These are phyloP conservation scores for Pipa parva DNA, from an alignment of 2,113 vertebrate species.

Conservation along the genomic window DNA sequence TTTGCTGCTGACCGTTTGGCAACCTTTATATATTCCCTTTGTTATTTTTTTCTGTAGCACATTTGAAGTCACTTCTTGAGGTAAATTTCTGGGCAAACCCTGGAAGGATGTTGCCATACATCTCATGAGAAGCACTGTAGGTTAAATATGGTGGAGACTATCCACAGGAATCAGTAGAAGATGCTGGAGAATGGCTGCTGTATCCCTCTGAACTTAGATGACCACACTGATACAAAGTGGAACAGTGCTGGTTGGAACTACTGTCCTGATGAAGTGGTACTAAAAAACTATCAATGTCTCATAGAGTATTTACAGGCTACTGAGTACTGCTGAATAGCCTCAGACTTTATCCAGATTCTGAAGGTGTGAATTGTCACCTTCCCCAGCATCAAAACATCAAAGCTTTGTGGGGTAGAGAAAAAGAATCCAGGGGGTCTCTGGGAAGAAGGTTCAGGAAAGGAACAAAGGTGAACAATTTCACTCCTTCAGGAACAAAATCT, in stretches of 20 bases:
- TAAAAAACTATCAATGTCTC: conserved; percentile 49
- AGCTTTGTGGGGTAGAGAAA: conserved; percentile 50
- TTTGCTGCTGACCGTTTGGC: conserved; percentile 64
- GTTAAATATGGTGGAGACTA: conserved; percentile 52
- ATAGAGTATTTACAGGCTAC: rapidly evolving
- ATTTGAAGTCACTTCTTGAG: conserved; percentile 8
- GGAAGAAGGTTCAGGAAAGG: conserved; percentile 57
- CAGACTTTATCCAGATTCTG: conserved; percentile 62
- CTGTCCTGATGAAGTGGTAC: conserved; percentile 50
- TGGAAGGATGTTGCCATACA: background rate
- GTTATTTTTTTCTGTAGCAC: background rate
- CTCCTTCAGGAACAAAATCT: conserved; percentile 30
- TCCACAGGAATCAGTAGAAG: conserved; percentile 68
- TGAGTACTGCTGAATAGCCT: conserved; percentile 12
- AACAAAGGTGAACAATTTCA: conserved; percentile 31
- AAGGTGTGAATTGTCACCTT: conserved; percentile 66
- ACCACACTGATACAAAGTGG: conserved; percentile 46
- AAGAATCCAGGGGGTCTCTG: conserved; percentile 73
- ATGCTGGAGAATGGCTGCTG: conserved; percentile 75
- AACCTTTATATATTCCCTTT: conserved; percentile 52
- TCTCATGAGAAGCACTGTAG: background rate
- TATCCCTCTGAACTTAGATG: conserved; percentile 14
- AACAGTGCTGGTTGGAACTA: conserved; percentile 45
- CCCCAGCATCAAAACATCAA: conserved; percentile 61
- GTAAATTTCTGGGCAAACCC: background rate